phyloP scores from a whole-genome alignment of 1,140 invertebrate species.

The Drosophila kurseongensis region DNA sequence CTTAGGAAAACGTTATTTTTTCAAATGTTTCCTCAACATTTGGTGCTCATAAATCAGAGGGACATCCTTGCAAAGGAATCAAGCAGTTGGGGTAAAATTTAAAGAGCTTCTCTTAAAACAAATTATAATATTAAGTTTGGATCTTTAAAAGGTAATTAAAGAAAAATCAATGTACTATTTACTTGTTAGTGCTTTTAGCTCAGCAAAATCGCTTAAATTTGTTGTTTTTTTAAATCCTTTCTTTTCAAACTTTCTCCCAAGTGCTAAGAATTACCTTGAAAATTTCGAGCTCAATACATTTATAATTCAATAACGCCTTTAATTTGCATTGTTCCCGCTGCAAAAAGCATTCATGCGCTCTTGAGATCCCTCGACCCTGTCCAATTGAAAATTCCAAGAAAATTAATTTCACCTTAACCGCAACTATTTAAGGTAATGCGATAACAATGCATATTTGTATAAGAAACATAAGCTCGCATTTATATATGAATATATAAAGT shows the following conservation, averaged over 20 bases:
- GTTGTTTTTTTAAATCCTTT: not conserved
- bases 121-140: not conserved
- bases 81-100: not conserved
- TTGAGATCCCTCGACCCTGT: not conserved
- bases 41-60: conserved; percentile 10
- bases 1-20: not conserved
- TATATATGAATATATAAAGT: not conserved
- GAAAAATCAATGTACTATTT: too few relatives aligned
- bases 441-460: conserved; percentile 23
- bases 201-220: too few relatives aligned
- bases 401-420: not conserved
- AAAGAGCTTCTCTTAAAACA: not conserved
- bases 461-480: conserved; percentile 1
- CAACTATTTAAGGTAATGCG: conserved; percentile 29
- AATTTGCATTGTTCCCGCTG: not conserved
- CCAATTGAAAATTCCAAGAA: not conserved
- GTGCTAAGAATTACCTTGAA: not conserved
- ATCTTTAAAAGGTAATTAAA: too few relatives aligned
- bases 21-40: not conserved
- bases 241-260: not conserved
- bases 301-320: not conserved
- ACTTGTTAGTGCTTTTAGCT: too few relatives aligned
- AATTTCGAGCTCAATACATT: not conserved
- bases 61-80: not conserved
- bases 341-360: not conserved